These are phyloP conservation scores for Dyspetes luteomarginatus DNA, from an alignment of 2,888 invertebrate genomes.

Conservation along the genomic window DNA sequence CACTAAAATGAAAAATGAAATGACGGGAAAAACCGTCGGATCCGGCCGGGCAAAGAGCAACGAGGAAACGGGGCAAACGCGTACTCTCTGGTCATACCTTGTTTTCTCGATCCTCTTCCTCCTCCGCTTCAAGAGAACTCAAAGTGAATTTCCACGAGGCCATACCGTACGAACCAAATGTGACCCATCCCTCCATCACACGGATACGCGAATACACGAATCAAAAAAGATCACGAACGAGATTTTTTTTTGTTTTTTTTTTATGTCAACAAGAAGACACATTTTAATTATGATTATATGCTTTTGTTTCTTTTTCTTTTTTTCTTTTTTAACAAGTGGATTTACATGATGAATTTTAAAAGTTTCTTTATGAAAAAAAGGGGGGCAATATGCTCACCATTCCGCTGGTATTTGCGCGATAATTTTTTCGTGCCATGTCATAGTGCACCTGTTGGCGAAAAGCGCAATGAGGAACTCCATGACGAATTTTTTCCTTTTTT, in stretches of 20 bases:
- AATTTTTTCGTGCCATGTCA: constrained; percentile 15
- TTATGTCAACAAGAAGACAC: constrained; percentile 41
- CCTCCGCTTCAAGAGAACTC: constrained; percentile 3
- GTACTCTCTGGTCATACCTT: constrained; percentile 27
- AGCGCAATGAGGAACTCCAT: neutral
- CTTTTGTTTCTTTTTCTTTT: neutral
- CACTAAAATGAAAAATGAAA: constrained; percentile 49
- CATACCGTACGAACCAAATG: constrained; percentile 28
- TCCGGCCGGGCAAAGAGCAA: constrained; percentile 27
- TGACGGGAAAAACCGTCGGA: constrained; percentile 53
- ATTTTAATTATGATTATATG: constrained; percentile 34
- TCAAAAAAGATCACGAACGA: constrained; percentile 54
- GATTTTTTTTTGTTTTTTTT: constrained; percentile 4
- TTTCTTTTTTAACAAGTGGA: constrained; percentile 4
- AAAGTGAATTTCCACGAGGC: constrained; percentile 53
- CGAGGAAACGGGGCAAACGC: constrained; percentile 43
- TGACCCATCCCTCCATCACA: constrained; percentile 3
- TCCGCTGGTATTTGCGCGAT: neutral
- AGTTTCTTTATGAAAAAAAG: constrained; percentile 41
- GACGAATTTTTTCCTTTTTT: constrained; percentile 13
- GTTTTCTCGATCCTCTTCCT: constrained; percentile 66
- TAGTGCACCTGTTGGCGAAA: too few relatives aligned
- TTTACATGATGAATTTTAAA: constrained; percentile 52
- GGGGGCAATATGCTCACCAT: too few relatives aligned
- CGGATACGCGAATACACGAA: constrained; percentile 44